phyloP scores from a whole-genome alignment of 2,888 invertebrate genomes.

The Pristionchus mayeri region DNA sequence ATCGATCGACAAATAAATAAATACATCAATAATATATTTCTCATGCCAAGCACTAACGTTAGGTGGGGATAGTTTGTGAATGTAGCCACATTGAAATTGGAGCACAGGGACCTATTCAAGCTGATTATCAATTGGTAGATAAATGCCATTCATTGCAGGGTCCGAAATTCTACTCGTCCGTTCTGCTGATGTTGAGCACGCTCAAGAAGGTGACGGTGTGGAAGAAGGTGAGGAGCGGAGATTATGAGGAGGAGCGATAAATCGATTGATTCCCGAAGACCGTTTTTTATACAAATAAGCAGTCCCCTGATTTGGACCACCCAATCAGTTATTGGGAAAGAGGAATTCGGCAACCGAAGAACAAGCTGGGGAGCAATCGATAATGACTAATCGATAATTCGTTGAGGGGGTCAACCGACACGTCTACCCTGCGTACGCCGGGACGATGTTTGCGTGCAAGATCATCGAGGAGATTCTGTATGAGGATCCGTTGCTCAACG shows the following conservation, averaged over 20 bases:
- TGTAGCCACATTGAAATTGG: too few relatives aligned
- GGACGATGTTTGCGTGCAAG: not conserved
- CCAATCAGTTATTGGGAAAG: too few relatives aligned
- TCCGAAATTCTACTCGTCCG: not conserved
- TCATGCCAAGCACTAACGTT: too few relatives aligned
- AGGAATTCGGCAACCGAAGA: too few relatives aligned
- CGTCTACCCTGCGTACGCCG: not conserved
- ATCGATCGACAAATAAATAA: not conserved
- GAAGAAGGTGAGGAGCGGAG: slow-evolving; percentile 41
- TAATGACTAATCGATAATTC: not conserved
- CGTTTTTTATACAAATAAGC: too few relatives aligned
- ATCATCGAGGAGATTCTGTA: slow-evolving; percentile 30
- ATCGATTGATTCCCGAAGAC: too few relatives aligned
- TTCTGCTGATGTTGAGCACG: not conserved
- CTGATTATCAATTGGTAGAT: not conserved
- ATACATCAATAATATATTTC: too few relatives aligned
- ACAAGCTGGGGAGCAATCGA: too few relatives aligned
- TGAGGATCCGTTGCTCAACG: not conserved
- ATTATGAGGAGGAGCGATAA: too few relatives aligned
- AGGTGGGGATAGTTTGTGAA: too few relatives aligned
- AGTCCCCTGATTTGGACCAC: too few relatives aligned
- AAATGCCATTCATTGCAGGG: not conserved
- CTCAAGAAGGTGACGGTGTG: not conserved
- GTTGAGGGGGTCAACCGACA: not conserved
- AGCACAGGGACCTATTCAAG: not conserved